Base-by-base conservation (phyloP, 2,113 vertebrate species). In the Spilogale gracilis region DNA sequence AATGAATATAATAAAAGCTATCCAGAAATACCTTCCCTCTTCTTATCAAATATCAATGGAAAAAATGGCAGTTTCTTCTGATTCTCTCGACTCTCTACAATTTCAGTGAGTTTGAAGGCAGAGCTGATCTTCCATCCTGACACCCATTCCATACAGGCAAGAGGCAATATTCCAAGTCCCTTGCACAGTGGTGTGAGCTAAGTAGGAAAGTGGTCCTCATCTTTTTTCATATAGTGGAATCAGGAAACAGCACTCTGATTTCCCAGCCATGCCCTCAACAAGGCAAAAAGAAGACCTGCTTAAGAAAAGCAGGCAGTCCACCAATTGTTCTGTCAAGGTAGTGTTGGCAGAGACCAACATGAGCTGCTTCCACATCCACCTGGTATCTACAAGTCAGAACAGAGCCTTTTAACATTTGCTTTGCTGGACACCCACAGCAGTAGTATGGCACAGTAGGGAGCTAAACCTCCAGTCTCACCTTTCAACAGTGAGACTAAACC, bases 1-100 rank as follows among this genome's bases (percentile, higher is more conserved):
- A 10, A 11, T 2, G 1, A 21, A 50, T 16, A 30, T 20, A 52
- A 20, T 7, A 54, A 56, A 50, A 7, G 0, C 6, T 27, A 23
- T 56, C 13, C 2, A 10, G 20, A 17, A 50, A 7, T 3, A 9
- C 0, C 4, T 2, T 16, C 13, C 43, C 2, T 17, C 9, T 18
- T n/a, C 32, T 82, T 8, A 2, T 3, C 38, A 48, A 54, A 81
- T 20, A 54, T 11, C 56, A 10, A 1, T 9, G 20, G 89, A 8
- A 54, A 32, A 43, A 3, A 60, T 54, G 32, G 3, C 6, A 23
- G 9, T 48, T 21, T 6, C 50, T 58, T 30, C 21, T 21, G 9
- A 17, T 13, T 23, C 2, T 52, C 5, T 17, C 23, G 38, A 23
- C 13, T 11, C 4, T 6, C 16, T 23, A 1, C 9, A 20, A 1